These are phyloP conservation scores for Antedon mediterranea DNA, from an alignment of 53 echinoderm and acorn worm species.

Conservation along the genomic window DNA sequence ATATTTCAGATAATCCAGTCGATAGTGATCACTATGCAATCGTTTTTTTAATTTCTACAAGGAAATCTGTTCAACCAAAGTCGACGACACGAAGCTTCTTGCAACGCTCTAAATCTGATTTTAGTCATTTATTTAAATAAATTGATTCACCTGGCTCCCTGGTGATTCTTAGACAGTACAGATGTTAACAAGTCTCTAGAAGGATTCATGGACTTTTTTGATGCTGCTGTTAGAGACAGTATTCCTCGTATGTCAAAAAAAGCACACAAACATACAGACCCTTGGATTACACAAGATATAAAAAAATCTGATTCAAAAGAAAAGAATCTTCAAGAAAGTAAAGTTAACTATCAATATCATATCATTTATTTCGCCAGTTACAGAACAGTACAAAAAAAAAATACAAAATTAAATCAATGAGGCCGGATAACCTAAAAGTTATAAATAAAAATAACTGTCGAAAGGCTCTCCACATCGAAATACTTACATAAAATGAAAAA, in stretches of 20 bases:
- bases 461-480: too few species aligned
- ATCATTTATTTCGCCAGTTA: too few species aligned
- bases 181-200: not conserved
- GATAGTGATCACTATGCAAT: too few species aligned
- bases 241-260: not conserved
- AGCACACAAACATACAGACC: not conserved
- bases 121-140: not conserved
- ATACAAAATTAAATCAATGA: too few species aligned
- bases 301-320: conserved; percentile 29
- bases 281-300: conserved; percentile 2
- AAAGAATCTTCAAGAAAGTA: conserved; percentile 13
- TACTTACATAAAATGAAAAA: too few species aligned
- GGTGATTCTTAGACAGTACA: not conserved
- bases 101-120: not conserved
- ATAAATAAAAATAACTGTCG: too few species aligned
- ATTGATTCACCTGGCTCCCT: not conserved
- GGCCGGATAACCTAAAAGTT: too few species aligned
- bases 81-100: not conserved
- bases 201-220: not conserved
- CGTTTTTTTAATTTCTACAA: too few species aligned
- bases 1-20: too few species aligned
- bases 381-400: too few species aligned
- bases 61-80: too few species aligned
- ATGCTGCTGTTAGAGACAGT: not conserved
- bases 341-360: too few species aligned